These are phyloP conservation scores for Capreolus pygargus DNA, from an alignment of 2,113 vertebrate genomes.

Conservation along the genomic window DNA sequence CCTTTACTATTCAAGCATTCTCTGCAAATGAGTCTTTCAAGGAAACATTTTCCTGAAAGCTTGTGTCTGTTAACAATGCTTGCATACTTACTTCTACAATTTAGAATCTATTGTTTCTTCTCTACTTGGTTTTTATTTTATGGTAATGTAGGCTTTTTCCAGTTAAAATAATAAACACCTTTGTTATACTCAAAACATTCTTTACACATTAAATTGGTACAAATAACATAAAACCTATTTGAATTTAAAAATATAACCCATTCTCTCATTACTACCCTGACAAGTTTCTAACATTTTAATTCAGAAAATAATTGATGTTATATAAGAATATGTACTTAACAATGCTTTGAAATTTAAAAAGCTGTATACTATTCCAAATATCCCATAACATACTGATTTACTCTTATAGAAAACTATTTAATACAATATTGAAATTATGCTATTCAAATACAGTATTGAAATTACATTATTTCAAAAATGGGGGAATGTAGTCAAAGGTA, in stretches of 20 bases:
- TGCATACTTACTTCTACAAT: background rate
- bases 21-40: background rate
- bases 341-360: background rate
- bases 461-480: background rate
- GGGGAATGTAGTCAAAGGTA: background rate
- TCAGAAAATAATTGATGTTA: background rate
- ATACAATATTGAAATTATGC: background rate
- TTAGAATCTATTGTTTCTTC: background rate
- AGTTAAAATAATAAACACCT: background rate
- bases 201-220: background rate
- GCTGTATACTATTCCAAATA: background rate
- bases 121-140: background rate
- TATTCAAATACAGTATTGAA: background rate
- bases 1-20: background rate
- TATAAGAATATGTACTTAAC: background rate
- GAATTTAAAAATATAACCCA: background rate
- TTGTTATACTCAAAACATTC: background rate
- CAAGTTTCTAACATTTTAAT: constrained; percentile 17
- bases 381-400: background rate
- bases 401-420: background rate
- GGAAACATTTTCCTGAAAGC: background rate
- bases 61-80: background rate
- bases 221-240: background rate
- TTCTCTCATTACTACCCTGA: background rate
- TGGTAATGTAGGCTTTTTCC: background rate